Evolutionary conservation across 2,113 vertebrate species (phyloP).

Genomic region (Nothoprocta pentlandii): DNA sequence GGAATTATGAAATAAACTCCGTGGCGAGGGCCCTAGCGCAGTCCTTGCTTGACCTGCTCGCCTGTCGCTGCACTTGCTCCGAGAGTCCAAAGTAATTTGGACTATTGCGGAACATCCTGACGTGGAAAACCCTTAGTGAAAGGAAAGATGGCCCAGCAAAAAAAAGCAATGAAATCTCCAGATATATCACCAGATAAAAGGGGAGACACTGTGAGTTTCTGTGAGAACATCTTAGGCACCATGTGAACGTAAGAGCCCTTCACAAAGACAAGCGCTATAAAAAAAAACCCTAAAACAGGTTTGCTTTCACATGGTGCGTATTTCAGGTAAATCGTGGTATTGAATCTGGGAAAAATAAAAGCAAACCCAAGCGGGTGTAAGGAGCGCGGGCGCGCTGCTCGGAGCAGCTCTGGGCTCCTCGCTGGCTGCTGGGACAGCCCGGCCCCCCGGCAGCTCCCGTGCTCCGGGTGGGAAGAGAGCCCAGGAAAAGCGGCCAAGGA

Average conservation of each 20-base stretch:
- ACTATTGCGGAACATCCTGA: not conserved
- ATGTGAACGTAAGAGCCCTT: not conserved
- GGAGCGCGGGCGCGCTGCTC: too few relatives aligned
- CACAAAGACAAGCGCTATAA: not conserved
- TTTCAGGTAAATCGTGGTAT: not conserved
- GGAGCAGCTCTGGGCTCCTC: not conserved
- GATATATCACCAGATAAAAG: not conserved
- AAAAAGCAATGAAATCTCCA: not conserved
- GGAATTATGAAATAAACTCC: slow-evolving; percentile 6
- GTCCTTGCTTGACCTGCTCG: slow-evolving; percentile 31
- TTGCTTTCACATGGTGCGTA: not conserved
- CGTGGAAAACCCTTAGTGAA: not conserved
- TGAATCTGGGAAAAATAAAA: not conserved
- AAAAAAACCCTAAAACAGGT: accelerated
- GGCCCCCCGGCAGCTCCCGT: not conserved
- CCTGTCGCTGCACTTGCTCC: not conserved
- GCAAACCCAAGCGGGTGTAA: not conserved
- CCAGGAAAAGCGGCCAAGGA: not conserved
- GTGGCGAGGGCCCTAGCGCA: not conserved
- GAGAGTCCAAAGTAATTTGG: not conserved
- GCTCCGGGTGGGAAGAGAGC: not conserved
- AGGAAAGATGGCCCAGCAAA: not conserved
- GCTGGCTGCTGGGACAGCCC: not conserved
- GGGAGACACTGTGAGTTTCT: not conserved
- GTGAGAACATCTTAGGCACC: not conserved